phyloP scores from a whole-genome alignment of 30 jellyfish, hydroid and myxozoan genomes.

The Calvadosia cruxmelitensis region DNA sequence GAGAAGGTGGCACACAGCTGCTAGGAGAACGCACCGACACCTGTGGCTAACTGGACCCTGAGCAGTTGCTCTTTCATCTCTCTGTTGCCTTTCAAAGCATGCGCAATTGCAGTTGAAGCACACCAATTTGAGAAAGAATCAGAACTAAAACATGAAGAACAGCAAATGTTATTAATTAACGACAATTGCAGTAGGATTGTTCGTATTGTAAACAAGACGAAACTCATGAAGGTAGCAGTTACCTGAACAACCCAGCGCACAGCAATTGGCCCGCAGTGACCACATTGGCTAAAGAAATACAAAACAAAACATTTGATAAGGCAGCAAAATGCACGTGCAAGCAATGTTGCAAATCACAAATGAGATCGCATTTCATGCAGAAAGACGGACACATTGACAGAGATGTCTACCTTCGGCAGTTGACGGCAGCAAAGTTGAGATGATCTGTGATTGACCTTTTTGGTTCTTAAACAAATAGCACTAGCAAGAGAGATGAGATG shows the following conservation, averaged over 20 bases:
- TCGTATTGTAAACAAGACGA: not conserved
- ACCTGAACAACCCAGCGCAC: slow-evolving; percentile 96
- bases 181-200: not conserved
- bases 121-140: slow-evolving; percentile 92
- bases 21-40: slow-evolving; percentile 47
- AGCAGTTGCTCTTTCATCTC: slow-evolving; percentile 83
- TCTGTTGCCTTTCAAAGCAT: slow-evolving; percentile 79
- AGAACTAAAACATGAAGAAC: slow-evolving; percentile 18
- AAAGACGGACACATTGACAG: not conserved
- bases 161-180: not conserved
- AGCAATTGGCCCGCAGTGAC: slow-evolving; percentile 95
- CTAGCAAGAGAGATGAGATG: slow-evolving; percentile 20
- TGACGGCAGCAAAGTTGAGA: slow-evolving; percentile 82
- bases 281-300: slow-evolving; percentile 38
- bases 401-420: slow-evolving; percentile 68
- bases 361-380: too few species aligned
- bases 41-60: slow-evolving; percentile 91
- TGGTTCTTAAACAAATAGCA: slow-evolving; percentile 84
- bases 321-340: too few species aligned
- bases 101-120: slow-evolving; percentile 89
- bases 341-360: too few species aligned
- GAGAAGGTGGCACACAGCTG: not conserved
- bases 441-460: slow-evolving; percentile 72
- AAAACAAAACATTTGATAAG: not conserved
- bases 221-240: not conserved